Base-by-base conservation (phyloP, 2,113 vertebrate genomes). In the Rafetus swinhoei region DNA sequence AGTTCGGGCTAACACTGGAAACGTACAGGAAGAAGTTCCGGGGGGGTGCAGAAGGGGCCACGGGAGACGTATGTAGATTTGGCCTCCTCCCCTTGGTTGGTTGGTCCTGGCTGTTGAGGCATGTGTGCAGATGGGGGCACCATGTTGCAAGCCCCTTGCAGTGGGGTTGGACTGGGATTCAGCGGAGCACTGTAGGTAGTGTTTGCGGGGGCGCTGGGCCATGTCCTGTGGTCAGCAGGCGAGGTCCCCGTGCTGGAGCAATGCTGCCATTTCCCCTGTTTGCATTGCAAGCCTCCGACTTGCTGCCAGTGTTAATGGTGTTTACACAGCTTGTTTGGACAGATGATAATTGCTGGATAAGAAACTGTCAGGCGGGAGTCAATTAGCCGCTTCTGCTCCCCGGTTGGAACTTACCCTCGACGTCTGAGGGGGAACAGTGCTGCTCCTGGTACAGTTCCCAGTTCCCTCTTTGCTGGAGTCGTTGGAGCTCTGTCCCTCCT, bases 281-380 rank as follows among this genome's bases (percentile, higher is more conserved):
- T 95, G 57, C 87, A 60, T 92, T 93, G 87, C 80, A 95, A 88
- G 83, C 76, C 50, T 79, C 1, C 50, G 87, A 77, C 90, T 95
- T 2, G 32, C 89, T 82, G 69, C 69, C 59, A 50, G 69, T 62
- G 82, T 87, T 92, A 92, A 86, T 86, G 69, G 81, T 62, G 89
- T 97, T 96, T 96, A 94, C 94, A 96, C 88, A 95, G 95, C 90
- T 93, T 97, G 93, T 93, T 96, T 96, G 93, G 94, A 87, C 0
- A 1, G 59, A 12, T 76, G 81, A 92, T 95, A 92, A 95, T 80
- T 89, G 93, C 92, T 97, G 96, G 94, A 96, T 94, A 90, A 92
- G 94, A 90, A 96, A 92, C 82, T 86, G 88, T 96, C 94, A 88
- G 90, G 88, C 59, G 90, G 94, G 96, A 97, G 90, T 97, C 92